Evolutionary conservation across 2,888 invertebrate genomes (phyloP).

Genomic region (Micropterix aruncella): DNA sequence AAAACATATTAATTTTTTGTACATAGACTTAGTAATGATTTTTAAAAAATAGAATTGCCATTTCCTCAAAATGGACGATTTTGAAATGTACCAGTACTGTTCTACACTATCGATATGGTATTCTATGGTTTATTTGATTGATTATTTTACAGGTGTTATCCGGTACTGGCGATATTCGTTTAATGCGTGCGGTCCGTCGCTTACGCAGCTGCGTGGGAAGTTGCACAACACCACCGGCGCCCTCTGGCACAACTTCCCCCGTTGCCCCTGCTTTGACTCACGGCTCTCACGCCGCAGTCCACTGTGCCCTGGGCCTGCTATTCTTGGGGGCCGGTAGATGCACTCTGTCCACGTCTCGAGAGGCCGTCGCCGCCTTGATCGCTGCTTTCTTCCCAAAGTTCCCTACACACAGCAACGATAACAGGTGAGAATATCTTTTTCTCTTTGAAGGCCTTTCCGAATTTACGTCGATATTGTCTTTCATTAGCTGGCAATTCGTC

Average conservation of each 20-base stretch:
- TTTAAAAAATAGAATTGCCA: no score
- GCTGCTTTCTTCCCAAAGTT: conserved; percentile 95
- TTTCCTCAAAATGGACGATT: no score
- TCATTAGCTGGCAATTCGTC: no score
- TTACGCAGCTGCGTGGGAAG: conserved; percentile 66
- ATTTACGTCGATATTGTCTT: no score
- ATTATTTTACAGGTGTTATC: conserved; percentile 82
- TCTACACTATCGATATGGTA: no score
- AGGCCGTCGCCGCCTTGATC: conserved; percentile 78
- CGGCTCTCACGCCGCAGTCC: conserved; percentile 85
- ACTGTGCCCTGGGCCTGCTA: conserved; percentile 84
- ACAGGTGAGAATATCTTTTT: conserved; percentile 70
- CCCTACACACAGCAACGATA: conserved; percentile 92
- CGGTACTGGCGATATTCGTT: conserved; percentile 79
- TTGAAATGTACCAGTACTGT: no score
- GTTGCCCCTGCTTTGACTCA: conserved; percentile 64
- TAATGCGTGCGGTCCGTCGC: conserved; percentile 72
- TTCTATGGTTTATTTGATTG: no score
- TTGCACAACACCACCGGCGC: conserved; percentile 11
- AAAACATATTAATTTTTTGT: no score
- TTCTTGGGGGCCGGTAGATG: conserved; percentile 90
- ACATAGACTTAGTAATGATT: no score
- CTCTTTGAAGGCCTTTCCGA: no score
- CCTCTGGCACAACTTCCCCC: conserved; percentile 16
- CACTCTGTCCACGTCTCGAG: conserved; percentile 67